Evolutionary conservation across 1,140 invertebrate genomes (phyloP), one percentile per base, ranked within the genome.

Genomic region (Papilio polytes): DNA sequence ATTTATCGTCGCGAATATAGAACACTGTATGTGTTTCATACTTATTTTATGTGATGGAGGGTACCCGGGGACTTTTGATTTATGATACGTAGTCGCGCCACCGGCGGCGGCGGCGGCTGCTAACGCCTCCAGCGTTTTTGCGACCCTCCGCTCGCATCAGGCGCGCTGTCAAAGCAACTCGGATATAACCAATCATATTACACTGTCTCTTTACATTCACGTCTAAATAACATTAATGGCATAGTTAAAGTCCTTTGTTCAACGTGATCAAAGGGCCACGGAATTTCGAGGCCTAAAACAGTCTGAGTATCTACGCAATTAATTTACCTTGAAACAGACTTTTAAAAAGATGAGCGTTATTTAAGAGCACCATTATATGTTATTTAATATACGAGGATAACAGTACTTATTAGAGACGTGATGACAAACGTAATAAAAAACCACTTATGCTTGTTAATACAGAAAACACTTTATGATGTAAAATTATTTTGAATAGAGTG

Each of bases 51-150:
- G 51, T 77, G 31, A 77, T 77, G n/a, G 87, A 80, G 81, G 82
- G 83, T 86, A 88, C 90, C 86, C 91, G 88, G 90, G 89, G 89
- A 89, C 85, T 89, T 91, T 91, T 94, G 93, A 93, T 93, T 93
- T 93, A 94, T 93, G 88, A 88, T 85, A 85, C 85, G 85, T 90
- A 92, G 90, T 91, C 89, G 88, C 85, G 85, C 85, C 85, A 86
- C 87, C 86, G 88, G 86, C 89, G 88, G 89, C 88, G 88, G 89
- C 88, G 88, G 86, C 89, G 88, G 89, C 88, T 85, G 83, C 85
- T 81, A 87, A 78, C 80, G 87, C 89, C 86, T 85, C 86, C 84
- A 85, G 86, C 87, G 90, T 92, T 92, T 93, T 92, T 92, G 90
- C 88, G 78, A 87, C 88, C 87, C 86, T 84, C 87, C 85, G 83